A percentile compares a stretch with the other conserved stretches of the same genome.
These are phyloP conservation scores for Heliconius sara DNA, from an alignment of 2,888 invertebrate genomes.

Conservation along the genomic window DNA sequence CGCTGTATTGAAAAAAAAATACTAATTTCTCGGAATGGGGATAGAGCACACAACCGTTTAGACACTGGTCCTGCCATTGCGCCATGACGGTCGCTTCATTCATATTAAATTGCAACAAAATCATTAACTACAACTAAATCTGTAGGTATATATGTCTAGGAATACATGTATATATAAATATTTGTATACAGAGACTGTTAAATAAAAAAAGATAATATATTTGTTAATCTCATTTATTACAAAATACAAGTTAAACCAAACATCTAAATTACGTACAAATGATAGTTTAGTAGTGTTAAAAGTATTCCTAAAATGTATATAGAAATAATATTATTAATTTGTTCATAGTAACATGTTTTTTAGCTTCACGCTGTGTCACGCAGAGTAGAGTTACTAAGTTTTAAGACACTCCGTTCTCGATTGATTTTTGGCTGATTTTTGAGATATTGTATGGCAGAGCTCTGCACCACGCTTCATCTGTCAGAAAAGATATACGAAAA, in stretches of 20 bases:
- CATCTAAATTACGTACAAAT: constrained; percentile 12
- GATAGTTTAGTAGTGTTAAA: not conserved
- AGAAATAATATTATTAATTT: not conserved
- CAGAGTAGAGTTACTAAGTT: too few relatives aligned
- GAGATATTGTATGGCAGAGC: not conserved
- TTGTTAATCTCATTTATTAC: constrained; percentile 7
- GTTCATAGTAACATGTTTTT: not conserved
- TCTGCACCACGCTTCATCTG: not conserved
- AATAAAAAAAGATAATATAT: not conserved
- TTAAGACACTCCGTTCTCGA: too few relatives aligned
- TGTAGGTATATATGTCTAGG: too few relatives aligned
- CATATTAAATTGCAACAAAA: too few relatives aligned
- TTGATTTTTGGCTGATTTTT: not conserved
- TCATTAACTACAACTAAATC: too few relatives aligned
- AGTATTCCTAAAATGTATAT: not conserved
- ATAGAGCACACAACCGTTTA: too few relatives aligned
- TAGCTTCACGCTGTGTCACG: too few relatives aligned
- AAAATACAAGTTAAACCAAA: constrained; percentile 24
- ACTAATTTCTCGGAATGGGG: too few relatives aligned
- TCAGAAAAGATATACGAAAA: not conserved
- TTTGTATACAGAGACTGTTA: not conserved
- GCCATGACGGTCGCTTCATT: too few relatives aligned
- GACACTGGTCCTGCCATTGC: too few relatives aligned
- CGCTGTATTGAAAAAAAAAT: too few relatives aligned
- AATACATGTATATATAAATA: too few relatives aligned